Conservation (phyloP, 2,113 vertebrate genomes). For the Heterochromis multidens region DNA sequence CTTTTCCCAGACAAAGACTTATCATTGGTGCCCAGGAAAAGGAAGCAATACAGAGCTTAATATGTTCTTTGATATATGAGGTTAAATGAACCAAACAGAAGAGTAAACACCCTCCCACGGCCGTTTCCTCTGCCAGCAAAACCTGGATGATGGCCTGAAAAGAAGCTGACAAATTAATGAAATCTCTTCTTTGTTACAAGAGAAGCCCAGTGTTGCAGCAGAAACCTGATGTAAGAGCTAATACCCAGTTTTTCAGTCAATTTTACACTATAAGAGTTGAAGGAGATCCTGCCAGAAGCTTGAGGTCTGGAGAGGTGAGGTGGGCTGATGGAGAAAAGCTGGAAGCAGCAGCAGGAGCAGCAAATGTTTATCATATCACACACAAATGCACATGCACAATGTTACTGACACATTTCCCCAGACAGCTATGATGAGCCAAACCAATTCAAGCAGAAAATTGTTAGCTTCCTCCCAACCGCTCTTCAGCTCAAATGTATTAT, state of each 20-base stretch:
- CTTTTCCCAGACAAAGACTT: background rate
- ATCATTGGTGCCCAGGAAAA: background rate
- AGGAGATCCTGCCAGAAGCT: background rate
- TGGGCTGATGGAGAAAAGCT: background rate
- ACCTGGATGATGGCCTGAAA: constrained; percentile 2
- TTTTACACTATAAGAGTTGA: background rate
- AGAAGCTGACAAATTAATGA: constrained; percentile 27
- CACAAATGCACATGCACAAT: constrained; percentile 14
- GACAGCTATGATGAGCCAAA: constrained; percentile 38
- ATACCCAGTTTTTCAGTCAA: background rate
- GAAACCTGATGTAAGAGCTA: constrained; percentile 11
- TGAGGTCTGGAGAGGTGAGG: background rate
- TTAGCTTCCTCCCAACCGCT: constrained; percentile 28
- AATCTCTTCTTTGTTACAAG: constrained; percentile 8
- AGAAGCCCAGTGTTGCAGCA: background rate
- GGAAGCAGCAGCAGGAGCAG: background rate
- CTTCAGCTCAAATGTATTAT: constrained; percentile 30
- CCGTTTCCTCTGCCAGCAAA: background rate
- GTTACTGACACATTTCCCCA: constrained; percentile 36
- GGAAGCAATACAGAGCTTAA: background rate
- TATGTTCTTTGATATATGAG: background rate
- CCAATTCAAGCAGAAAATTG: constrained; percentile 58
- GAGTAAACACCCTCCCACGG: background rate
- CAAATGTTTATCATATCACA: constrained; percentile 46
- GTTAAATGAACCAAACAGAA: background rate